A percentile compares a stretch with the other conserved stretches of the same genome.
Conservation (phyloP, 2,113 vertebrate species). For the Callipepla squamata region DNA sequence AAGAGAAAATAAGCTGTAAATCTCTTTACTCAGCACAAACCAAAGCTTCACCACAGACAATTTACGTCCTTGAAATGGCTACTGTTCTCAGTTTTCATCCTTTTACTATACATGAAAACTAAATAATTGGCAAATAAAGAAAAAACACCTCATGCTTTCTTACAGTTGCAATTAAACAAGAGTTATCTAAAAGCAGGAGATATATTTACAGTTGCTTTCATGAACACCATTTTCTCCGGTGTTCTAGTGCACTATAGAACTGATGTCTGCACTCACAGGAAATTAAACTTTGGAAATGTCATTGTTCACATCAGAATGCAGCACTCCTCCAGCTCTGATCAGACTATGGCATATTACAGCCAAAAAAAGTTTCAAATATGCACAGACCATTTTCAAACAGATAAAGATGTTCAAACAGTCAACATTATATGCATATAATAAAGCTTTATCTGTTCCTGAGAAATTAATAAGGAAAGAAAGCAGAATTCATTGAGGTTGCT, state of each 20-base stretch:
- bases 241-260: not conserved
- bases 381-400: not conserved
- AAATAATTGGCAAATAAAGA: not conserved
- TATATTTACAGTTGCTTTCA: not conserved
- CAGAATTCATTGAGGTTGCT: not conserved
- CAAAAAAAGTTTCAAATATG: not conserved
- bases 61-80: not conserved
- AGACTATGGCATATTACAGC: not conserved
- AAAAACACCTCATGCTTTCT: not conserved
- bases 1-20: fast-evolving
- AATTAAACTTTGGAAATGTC: not conserved
- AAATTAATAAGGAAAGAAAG: not conserved
- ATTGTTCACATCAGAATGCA: not conserved
- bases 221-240: not conserved
- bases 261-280: not conserved
- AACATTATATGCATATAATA: not conserved
- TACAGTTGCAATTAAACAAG: not conserved
- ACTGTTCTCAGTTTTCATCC: not conserved
- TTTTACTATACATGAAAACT: not conserved
- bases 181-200: not conserved
- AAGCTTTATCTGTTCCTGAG: not conserved
- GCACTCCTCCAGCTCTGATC: not conserved
- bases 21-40: not conserved
- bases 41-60: not conserved
- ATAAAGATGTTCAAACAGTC: not conserved